Base-by-base conservation (phyloP, 2,888 invertebrate species). In the Steinernema hermaphroditum region DNA sequence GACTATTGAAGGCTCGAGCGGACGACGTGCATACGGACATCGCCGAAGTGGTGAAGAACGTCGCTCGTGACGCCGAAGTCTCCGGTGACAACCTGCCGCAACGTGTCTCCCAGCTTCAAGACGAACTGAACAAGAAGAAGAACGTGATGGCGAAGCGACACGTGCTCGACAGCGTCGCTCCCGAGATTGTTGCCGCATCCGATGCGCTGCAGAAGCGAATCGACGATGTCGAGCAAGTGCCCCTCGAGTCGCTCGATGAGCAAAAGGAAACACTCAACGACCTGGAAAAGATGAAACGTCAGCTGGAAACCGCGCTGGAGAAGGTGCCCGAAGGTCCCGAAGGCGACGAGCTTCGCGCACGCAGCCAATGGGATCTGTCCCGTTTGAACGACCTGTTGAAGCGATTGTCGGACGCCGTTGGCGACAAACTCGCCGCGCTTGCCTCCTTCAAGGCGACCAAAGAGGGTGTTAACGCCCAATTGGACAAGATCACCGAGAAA, bases 391-490 rank as follows among this genome's bases (percentile, higher is more conserved):
- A 79, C 68, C 73, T 77, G 32, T 72, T 79, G 69, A 76, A 74
- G 70, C 70, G 75, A 62, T 74, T 80, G 32, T 77, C 76, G 54
- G 74, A 73, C 54, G 76, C 76, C 32, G 76, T 80, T 71, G 80
- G 78, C 32, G 78, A 80, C 74, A 79, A 78, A 57, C 69, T 79
- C 37, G 78, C 78, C 49, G 78, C 80, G 70, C 77, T 78, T 70
- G 80, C 78, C 34, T 75, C 78, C 22, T 79, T 78, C 76, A 77
- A 76, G 34, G 77, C 78, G 9, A 75, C 77, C 68, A 78, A 77
- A 71, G 76, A 78, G 27, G 77, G 77, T 50, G 80, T 68, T 9
- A 68, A 72, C 22, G 72, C 62, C 37, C 62, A 72, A 54, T 43
- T 72, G 32, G 62, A 57, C 68, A 72, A 72, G 68, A 62, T 62